Conservation (phyloP, 2,113 vertebrate genomes). For the Lucifuga dentata region DNA sequence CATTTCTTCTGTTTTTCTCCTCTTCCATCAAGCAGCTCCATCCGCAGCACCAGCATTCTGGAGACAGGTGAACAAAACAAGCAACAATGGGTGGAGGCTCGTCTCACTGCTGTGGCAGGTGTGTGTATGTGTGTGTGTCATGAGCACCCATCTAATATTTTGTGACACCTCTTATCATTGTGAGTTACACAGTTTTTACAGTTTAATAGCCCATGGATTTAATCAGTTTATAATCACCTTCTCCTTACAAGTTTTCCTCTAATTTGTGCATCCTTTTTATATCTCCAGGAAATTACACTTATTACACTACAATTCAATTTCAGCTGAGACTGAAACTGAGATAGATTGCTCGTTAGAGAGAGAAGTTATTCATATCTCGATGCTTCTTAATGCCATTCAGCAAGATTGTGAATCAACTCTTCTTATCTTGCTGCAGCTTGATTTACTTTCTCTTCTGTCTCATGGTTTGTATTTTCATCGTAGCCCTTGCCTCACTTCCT, state of each 20-base stretch:
- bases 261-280: conserved; percentile 25
- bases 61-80: conserved; percentile 52
- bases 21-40: conserved; percentile 57
- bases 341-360: background rate
- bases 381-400: conserved; percentile 6
- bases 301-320: conserved; percentile 1
- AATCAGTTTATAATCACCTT: conserved; percentile 46
- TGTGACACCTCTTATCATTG: background rate
- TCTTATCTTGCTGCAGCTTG: conserved; percentile 1
- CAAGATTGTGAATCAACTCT: conserved; percentile 6
- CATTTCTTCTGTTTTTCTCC: background rate
- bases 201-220: conserved; percentile 38
- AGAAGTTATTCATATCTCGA: background rate
- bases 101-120: conserved; percentile 79
- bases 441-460: conserved; percentile 6
- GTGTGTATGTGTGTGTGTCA: conserved; percentile 5
- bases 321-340: background rate
- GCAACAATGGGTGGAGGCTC: conserved; percentile 37
- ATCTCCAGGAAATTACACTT: conserved; percentile 2
- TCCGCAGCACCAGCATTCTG: conserved; percentile 70
- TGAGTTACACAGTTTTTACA: background rate
- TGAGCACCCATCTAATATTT: background rate
- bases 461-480: background rate
- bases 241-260: background rate
- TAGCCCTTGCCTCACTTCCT: conserved; percentile 62